Conservation (phyloP, 2,888 invertebrate species). For the Calameuta filiformis region DNA sequence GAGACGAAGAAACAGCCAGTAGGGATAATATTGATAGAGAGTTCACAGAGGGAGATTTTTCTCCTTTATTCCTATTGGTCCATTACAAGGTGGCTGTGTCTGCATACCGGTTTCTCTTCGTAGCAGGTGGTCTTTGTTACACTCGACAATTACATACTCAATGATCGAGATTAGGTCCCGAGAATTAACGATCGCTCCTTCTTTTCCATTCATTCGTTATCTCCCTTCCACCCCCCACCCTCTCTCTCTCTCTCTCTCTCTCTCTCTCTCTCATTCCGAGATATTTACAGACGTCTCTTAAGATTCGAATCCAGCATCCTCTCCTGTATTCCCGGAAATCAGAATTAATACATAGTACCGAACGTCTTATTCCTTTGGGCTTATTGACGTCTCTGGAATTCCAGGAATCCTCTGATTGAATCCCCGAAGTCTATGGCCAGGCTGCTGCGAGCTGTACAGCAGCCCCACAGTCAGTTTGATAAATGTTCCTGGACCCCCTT, state of each 20-base stretch:
- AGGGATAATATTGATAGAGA: no score
- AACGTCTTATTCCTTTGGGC: constrained; percentile 55
- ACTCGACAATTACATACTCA: constrained; percentile 26
- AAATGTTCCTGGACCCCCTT: constrained; percentile 50
- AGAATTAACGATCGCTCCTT: no score
- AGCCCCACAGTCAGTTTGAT: constrained; percentile 49
- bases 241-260: no score
- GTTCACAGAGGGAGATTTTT: no score
- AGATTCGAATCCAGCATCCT: no score
- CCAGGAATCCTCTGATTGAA: constrained; percentile 63
- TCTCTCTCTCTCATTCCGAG: no score
- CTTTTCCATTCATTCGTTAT: no score
- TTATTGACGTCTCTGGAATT: constrained; percentile 60
- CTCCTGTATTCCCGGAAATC: background rate
- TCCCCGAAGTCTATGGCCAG: constrained; percentile 30
- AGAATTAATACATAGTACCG: constrained; percentile 40
- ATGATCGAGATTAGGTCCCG: no score
- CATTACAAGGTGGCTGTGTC: no score
- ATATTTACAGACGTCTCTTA: no score
- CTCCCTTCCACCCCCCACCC: no score
- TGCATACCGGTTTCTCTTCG: constrained; percentile 21
- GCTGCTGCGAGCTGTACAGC: constrained; percentile 12
- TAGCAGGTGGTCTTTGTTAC: constrained; percentile 40
- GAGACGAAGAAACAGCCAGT: background rate
- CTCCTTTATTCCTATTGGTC: no score